Evolutionary conservation across 2,888 invertebrate genomes (phyloP).

Genomic region (Callyntrura sp.): DNA sequence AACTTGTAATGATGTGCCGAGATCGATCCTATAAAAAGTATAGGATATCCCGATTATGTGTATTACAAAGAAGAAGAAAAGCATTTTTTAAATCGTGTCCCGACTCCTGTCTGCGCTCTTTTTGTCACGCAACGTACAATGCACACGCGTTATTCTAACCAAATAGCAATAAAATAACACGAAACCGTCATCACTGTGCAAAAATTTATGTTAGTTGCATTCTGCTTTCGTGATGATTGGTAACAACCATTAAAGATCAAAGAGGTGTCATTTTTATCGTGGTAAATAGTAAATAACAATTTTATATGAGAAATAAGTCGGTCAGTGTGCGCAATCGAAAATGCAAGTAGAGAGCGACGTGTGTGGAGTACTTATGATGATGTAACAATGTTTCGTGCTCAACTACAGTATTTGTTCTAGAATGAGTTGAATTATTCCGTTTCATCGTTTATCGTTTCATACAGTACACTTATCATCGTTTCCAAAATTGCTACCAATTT

Average conservation of each 20-base stretch:
- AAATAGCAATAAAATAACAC: constrained; percentile 29
- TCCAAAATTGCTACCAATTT: background rate
- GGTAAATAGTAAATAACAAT: background rate
- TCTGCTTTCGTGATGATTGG: constrained; percentile 31
- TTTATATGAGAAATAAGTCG: background rate
- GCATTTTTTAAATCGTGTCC: constrained; percentile 1
- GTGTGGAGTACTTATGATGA: too few species aligned
- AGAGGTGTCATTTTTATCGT: constrained; percentile 30
- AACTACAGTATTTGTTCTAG: too few species aligned
- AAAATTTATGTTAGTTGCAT: constrained; percentile 27
- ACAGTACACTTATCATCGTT: background rate
- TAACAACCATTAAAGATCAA: constrained; percentile 11
- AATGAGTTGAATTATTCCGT: background rate
- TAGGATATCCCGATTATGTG: background rate
- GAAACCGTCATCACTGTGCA: constrained; percentile 24
- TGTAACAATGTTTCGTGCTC: background rate
- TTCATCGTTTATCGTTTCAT: background rate
- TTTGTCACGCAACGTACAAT: constrained; percentile 28
- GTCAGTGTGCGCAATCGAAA: constrained; percentile 2
- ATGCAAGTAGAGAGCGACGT: background rate
- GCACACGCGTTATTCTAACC: background rate
- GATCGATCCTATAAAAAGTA: background rate
- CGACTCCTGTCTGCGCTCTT: constrained; percentile 14
- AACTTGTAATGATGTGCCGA: constrained; percentile 24
- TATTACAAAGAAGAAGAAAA: background rate